Conservation (phyloP, 2,113 vertebrate species). For the Psittacara wagleri region DNA sequence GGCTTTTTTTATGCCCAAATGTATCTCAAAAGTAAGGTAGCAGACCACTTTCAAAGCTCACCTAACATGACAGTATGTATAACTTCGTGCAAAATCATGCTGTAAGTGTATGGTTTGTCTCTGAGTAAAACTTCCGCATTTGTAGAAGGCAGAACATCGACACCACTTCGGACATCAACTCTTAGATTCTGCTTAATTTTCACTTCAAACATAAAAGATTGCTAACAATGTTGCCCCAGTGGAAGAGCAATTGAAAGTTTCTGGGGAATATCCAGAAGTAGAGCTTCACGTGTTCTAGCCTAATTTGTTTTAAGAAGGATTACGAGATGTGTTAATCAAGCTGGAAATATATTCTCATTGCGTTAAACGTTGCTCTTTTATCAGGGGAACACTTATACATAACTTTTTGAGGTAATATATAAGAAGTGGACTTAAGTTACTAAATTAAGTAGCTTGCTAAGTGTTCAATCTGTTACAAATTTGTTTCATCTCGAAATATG, state of each 20-base stretch:
- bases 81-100: not conserved
- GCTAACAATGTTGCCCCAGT: not conserved
- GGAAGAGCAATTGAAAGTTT: not conserved
- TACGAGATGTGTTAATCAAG: not conserved
- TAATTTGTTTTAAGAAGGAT: slow-evolving; percentile 9
- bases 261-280: not conserved
- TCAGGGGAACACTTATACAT: not conserved
- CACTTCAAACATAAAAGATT: slow-evolving; percentile 13
- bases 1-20: not conserved
- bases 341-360: not conserved
- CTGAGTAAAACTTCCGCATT: not conserved
- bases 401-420: not conserved
- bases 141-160: not conserved
- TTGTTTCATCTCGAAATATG: not conserved
- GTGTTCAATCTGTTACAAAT: not conserved
- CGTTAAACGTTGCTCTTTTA: not conserved
- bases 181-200: slow-evolving; percentile 15
- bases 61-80: not conserved
- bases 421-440: not conserved
- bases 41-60: not conserved
- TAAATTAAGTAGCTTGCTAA: not conserved
- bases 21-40: not conserved
- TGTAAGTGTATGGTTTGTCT: not conserved
- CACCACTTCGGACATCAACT: not conserved
- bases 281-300: not conserved